Percentiles rank a stretch among this genome's conserved stretches.
Evolutionary conservation across 2,797 vertebrate genomes (phyloP).

Genomic region (Tapera naevia): DNA sequence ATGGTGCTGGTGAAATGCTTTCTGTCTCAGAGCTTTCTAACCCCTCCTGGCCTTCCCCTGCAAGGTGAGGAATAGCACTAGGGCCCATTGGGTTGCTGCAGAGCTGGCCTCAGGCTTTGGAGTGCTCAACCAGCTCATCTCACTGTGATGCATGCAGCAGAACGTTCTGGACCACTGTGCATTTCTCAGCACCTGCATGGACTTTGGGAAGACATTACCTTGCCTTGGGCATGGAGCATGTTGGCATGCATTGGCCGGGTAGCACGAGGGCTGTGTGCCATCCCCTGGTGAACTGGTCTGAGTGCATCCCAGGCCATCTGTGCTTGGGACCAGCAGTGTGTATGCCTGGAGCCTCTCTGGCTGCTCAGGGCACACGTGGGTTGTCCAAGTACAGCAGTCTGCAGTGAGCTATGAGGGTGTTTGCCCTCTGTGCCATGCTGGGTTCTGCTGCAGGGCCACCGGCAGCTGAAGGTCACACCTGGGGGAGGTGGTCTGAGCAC

Average conservation of each 20-base stretch:
- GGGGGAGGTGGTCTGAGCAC: too few species aligned
- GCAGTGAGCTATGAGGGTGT: too few species aligned
- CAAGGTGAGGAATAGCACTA: background rate
- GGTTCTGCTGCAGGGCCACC: too few species aligned
- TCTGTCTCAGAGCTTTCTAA: background rate
- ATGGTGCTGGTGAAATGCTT: background rate
- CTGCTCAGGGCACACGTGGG: too few species aligned
- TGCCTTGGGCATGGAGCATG: background rate
- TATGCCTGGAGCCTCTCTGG: too few species aligned
- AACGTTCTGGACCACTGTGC: background rate
- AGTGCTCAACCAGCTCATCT: too few species aligned
- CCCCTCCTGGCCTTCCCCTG: background rate
- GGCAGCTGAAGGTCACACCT: too few species aligned
- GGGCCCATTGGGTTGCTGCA: background rate
- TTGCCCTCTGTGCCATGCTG: too few species aligned
- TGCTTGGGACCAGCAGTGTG: too few species aligned
- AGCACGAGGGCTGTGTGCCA: accelerated
- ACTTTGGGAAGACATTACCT: background rate
- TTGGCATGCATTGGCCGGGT: background rate
- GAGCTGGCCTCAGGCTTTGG: too few species aligned
- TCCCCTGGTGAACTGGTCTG: background rate
- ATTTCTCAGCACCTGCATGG: accelerated
- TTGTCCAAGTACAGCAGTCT: too few species aligned
- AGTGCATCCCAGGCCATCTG: background rate
- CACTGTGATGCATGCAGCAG: accelerated